phyloP scores from a whole-genome alignment of 2,888 invertebrate species.

The Leucophenga montana region DNA sequence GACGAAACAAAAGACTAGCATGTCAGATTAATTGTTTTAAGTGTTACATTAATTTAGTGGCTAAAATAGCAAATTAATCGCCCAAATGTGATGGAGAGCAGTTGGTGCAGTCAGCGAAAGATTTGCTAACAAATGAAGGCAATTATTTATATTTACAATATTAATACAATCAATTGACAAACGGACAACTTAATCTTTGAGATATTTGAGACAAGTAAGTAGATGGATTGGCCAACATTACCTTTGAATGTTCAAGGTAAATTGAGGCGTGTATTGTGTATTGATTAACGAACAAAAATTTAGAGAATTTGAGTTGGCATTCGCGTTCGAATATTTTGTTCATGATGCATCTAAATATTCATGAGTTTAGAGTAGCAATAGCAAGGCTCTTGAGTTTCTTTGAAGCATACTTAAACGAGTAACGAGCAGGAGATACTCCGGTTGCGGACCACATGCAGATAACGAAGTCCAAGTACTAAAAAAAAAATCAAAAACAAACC shows the following conservation, averaged over 20 bases:
- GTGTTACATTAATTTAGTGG: constrained; percentile 22
- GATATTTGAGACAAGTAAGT: no score
- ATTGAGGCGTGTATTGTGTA: no score
- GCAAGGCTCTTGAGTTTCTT: no score
- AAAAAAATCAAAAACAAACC: constrained; percentile 9
- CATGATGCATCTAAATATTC: no score
- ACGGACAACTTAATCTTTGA: no score
- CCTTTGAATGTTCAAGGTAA: no score
- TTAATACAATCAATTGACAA: constrained; percentile 35
- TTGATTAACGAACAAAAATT: no score
- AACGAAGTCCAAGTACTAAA: constrained; percentile 14
- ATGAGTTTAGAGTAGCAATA: no score
- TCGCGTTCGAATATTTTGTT: no score
- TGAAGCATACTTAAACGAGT: no score
- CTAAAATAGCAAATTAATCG: neutral
- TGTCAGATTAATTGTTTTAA: constrained; percentile 7
- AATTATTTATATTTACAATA: constrained; percentile 69
- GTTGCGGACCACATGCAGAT: neutral
- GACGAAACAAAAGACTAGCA: neutral
- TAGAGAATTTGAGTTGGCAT: no score
- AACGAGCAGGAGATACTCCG: no score
- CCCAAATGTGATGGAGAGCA: neutral
- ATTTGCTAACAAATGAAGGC: constrained; percentile 69
- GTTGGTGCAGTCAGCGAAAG: constrained; percentile 28
- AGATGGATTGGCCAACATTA: constrained; percentile 63